These are phyloP conservation scores for Isichthys henryi DNA, from an alignment of 2,113 vertebrate genomes.

Conservation along the genomic window DNA sequence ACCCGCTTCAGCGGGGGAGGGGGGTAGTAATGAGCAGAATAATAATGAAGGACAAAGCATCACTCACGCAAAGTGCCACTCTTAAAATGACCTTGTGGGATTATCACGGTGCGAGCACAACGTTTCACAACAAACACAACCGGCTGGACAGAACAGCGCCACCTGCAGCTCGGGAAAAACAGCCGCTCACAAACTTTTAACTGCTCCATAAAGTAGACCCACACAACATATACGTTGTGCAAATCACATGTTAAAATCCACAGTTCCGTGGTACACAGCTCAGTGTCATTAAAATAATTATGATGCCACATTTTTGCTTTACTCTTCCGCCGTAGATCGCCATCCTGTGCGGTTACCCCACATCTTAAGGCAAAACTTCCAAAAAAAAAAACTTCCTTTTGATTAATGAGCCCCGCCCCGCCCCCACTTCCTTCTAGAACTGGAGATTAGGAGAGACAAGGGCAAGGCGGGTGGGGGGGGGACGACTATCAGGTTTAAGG, in stretches of 20 bases:
- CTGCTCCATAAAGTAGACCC: background rate
- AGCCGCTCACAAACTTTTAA: background rate
- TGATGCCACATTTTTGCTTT: background rate
- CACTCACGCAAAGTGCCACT: background rate
- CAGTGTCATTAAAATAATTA: background rate
- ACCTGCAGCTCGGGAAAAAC: background rate
- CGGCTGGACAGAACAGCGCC: background rate
- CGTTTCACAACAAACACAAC: background rate
- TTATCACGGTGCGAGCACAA: background rate
- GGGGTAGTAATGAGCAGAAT: background rate
- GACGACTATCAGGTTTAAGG: background rate
- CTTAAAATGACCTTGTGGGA: background rate
- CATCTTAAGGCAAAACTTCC: background rate
- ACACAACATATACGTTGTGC: background rate
- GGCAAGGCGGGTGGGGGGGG: background rate
- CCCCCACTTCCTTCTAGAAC: background rate
- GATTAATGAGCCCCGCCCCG: background rate
- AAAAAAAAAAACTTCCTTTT: background rate
- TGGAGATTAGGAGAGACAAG: background rate
- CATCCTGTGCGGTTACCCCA: background rate
- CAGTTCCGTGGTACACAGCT: background rate
- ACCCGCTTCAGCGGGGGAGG: background rate
- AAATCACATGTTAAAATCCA: background rate
- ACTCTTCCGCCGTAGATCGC: background rate
- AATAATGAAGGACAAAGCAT: background rate